Evolutionary conservation across 1,140 invertebrate genomes (phyloP).

Genomic region (Xylocopa sonorina): DNA sequence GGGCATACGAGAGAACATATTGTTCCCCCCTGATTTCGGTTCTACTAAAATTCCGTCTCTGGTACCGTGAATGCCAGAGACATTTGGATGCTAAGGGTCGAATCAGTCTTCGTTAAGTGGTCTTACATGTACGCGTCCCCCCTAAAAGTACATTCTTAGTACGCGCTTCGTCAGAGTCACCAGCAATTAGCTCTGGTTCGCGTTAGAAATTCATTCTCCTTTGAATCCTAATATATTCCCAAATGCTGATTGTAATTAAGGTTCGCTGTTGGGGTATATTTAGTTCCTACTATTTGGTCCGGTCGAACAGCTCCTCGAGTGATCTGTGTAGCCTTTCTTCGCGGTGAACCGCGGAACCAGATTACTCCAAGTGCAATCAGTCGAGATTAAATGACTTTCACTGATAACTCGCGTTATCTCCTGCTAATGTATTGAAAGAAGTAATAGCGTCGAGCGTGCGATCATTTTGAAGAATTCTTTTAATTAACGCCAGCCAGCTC

Average conservation of each 20-base stretch:
- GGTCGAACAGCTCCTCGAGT: too few species aligned
- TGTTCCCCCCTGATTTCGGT: background rate
- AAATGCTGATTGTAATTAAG: background rate
- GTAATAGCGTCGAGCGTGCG: too few species aligned
- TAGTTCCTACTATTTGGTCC: background rate
- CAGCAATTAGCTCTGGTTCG: background rate
- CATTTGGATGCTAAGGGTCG: background rate
- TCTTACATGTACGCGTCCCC: background rate
- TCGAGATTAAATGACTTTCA: background rate
- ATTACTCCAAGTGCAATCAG: too few species aligned
- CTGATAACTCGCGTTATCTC: background rate
- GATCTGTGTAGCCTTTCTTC: too few species aligned
- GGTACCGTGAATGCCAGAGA: too few species aligned
- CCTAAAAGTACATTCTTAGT: background rate
- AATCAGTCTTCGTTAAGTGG: background rate
- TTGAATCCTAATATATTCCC: background rate
- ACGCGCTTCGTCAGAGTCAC: constrained; percentile 9
- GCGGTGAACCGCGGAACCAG: too few species aligned
- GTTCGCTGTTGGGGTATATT: background rate
- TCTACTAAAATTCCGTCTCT: background rate
- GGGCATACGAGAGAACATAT: too few species aligned
- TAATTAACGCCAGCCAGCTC: background rate
- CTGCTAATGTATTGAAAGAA: too few species aligned
- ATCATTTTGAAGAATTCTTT: constrained; percentile 1
- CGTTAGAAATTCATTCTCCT: background rate